Base-by-base conservation (phyloP, 1,140 invertebrate genomes). In the Cherax quadricarinatus region DNA sequence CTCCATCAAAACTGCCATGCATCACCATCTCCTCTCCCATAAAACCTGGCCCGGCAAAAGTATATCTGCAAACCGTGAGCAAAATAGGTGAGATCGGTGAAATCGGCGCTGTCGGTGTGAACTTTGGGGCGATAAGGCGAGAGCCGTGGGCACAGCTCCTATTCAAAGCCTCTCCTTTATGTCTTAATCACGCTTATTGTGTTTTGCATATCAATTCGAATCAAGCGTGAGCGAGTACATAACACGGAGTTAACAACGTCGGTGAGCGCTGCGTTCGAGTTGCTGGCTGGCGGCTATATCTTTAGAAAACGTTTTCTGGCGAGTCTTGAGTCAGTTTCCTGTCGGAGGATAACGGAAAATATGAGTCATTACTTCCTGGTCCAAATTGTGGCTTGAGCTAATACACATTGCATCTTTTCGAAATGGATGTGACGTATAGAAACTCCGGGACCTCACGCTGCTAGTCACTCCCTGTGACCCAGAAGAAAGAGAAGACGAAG, bases 181-280 rank as follows among this genome's bases (percentile, higher is more conserved):
- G 90, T 91, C 90, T 91, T 91, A 91, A 91, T 91, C 90, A 91
- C 90, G 90, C 90, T 86, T 91, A 91, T 91, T 91, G 90, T 91
- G 90, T 91, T 91, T 87, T 86, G 90, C 90, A 87, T 91, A 91
- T 91, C 90, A 86, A 86, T 86, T 80, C 83, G 84, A 85, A 91
- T 91, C 90, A 86, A 91, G 90, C 90, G 90, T 91, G 90, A 91
- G 90, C 84, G 41, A 86, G 90, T 91, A 86, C 84, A 80, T 89
- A 89, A 83, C 88, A 66, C 82, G 66, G 88, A 89, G 30, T 70
- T 82, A 86, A 86, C 85, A 86, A 86, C 85, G 84, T 14, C 75
- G 88, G 62, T 12, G 87, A 89, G 51, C 73, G n/a, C 86, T 78
- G 86, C 75, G 86, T 88, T 88, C 86, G 86, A 48, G 75, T 88